Base-by-base conservation (phyloP, 2,888 invertebrate genomes). In the Napeogenes inachia region DNA sequence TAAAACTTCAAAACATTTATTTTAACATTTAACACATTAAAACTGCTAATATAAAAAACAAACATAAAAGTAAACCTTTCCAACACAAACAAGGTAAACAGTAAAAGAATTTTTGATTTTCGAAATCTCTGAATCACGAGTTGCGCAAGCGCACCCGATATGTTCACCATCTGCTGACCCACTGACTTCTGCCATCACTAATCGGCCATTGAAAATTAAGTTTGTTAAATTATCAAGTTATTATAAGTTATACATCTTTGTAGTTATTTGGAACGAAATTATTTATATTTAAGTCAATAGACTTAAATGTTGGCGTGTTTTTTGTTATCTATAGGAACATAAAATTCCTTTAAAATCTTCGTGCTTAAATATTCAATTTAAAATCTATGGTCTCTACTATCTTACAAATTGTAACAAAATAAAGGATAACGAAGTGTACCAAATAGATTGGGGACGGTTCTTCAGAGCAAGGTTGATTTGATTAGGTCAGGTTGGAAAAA, bases 111-210 rank as follows among this genome's bases (percentile, higher is more conserved):
- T 59, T 59, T 45, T 50, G 55, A 57, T 58, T 65, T 65, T 63
- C 55, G 59, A 55, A 63, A 60, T 55, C 45, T 54, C 65, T 67
- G 65, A 70, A 66, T 69, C 69, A 70, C 59, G 66, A 68, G 68
- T 76, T 80, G 68, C 76, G 77, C 74, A 79, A 77, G 66, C 65
- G 61, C 59, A 56, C 74, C 75, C 67, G 68, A 76, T 77, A 76
- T 70, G 76, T 78, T 45, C 47, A 60, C 71, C 74, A 75, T 73
- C 70, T 73, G 76, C 70, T 77, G 80, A 79, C 80, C 79, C 70
- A 78, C 72, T 78, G 71, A 71, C 73, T 69, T 66, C 65, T 59
- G 67, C 62, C 64, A 57, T 56, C 54, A 50, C 56, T 67, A 62
- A 70, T 66, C 54, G 45, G 62, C 63, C 60, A 68, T 66, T 62